Percentiles rank a stretch among this genome's conserved stretches.
Evolutionary conservation across 2,113 vertebrate species (phyloP).

Genomic region (Ictalurus furcatus): DNA sequence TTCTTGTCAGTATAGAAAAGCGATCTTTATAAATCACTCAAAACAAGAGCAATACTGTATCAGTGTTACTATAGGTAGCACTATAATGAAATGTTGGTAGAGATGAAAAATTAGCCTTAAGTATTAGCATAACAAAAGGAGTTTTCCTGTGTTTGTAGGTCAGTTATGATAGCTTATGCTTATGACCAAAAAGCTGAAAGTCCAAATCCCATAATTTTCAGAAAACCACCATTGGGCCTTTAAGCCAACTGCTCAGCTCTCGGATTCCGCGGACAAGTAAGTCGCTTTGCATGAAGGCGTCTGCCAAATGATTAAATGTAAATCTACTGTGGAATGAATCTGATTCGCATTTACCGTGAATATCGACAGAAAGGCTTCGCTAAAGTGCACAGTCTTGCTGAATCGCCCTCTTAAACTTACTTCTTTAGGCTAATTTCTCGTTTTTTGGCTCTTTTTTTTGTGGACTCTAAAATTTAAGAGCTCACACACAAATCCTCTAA

Average conservation of each 20-base stretch:
- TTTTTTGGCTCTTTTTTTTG: no score
- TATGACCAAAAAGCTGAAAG: not conserved
- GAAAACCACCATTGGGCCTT: not conserved
- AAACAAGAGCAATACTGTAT: not conserved
- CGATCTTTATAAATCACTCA: not conserved
- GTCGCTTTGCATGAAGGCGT: not conserved
- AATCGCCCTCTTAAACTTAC: no score
- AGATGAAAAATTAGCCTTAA: not conserved
- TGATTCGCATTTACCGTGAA: not conserved
- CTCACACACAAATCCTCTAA: no score
- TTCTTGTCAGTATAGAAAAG: not conserved
- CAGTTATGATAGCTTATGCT: not conserved
- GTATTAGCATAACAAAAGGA: not conserved
- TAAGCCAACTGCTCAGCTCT: not conserved
- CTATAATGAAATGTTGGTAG: not conserved
- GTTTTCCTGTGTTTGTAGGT: not conserved
- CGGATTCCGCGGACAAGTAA: not conserved
- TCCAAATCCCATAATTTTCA: not conserved
- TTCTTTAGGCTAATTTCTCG: no score
- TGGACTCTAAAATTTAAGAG: no score
- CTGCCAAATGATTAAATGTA: not conserved
- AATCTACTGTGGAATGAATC: not conserved
- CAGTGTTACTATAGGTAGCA: not conserved
- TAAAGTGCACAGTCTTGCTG: not conserved
- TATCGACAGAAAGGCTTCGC: not conserved